Evolutionary conservation across 2,888 invertebrate species (phyloP).

Genomic region (Trichopria drosophilae): DNA sequence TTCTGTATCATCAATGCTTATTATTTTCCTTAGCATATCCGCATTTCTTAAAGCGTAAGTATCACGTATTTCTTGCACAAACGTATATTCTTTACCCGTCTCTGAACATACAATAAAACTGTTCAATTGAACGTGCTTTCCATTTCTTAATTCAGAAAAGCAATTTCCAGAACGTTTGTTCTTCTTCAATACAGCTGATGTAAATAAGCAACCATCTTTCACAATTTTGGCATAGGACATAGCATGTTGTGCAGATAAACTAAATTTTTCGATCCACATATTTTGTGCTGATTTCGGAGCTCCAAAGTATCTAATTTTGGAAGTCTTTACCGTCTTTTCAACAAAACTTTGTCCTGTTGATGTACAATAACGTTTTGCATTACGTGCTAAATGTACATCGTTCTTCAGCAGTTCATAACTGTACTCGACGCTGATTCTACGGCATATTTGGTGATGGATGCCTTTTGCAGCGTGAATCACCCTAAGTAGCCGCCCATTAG

Average conservation of each 20-base stretch:
- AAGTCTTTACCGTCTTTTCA: constrained; percentile 3
- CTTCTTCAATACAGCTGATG: background rate
- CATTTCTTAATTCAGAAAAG: constrained; percentile 1
- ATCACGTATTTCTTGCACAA: background rate
- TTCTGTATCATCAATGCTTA: background rate
- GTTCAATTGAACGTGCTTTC: background rate
- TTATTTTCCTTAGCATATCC: background rate
- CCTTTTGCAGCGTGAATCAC: constrained; percentile 14
- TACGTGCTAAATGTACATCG: background rate
- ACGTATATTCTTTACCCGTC: background rate
- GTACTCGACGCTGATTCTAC: too few species aligned
- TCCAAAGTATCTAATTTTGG: constrained; percentile 7
- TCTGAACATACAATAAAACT: background rate
- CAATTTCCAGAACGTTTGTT: background rate
- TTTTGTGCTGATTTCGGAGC: background rate
- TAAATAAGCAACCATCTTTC: constrained; percentile 4
- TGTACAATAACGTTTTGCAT: constrained; percentile 4
- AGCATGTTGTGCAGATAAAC: background rate
- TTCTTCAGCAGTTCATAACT: too few species aligned
- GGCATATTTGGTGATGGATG: too few species aligned
- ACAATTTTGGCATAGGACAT: background rate
- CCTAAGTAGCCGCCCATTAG: constrained; percentile 11
- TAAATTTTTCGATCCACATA: constrained; percentile 3
- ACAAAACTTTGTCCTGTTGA: background rate
- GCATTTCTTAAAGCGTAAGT: background rate